These are phyloP conservation scores for Onychorhynchus coronatus DNA, from an alignment of 2,113 vertebrate species.

Conservation along the genomic window DNA sequence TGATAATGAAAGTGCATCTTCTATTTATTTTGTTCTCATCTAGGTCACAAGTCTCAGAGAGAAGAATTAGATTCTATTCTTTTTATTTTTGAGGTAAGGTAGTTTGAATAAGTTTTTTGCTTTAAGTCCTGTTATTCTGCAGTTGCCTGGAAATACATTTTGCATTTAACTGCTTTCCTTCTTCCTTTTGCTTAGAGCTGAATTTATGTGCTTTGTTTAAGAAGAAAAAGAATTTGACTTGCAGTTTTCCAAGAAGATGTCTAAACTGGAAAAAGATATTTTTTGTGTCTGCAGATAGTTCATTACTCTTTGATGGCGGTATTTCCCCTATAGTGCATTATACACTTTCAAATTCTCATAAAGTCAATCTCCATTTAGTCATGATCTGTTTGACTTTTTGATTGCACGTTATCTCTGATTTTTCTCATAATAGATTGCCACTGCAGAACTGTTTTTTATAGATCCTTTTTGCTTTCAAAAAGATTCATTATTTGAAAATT, in stretches of 20 bases:
- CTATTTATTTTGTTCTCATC: conserved; percentile 47
- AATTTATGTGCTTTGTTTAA: neutral
- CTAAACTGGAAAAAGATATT: neutral
- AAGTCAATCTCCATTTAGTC: neutral
- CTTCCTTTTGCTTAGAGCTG: neutral
- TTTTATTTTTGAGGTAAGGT: conserved; percentile 98
- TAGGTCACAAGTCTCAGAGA: conserved; percentile 98
- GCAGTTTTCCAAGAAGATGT: neutral
- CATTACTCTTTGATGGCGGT: neutral
- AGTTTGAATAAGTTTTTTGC: neutral
- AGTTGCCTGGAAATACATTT: neutral
- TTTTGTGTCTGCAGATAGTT: neutral
- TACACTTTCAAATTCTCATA: neutral
- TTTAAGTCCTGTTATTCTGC: neutral
- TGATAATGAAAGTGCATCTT: neutral
- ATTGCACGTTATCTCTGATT: neutral
- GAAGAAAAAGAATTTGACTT: neutral
- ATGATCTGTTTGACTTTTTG: neutral
- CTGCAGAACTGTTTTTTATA: neutral
- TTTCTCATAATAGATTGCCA: neutral
- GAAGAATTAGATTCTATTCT: conserved; percentile 98
- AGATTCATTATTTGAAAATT: neutral
- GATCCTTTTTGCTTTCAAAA: neutral
- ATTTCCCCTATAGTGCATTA: neutral
- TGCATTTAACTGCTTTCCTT: neutral